A percentile compares a stretch with the other conserved stretches of the same genome.
phyloP scores from a whole-genome alignment of 1,140 invertebrate species.

The Bactericera cockerelli region DNA sequence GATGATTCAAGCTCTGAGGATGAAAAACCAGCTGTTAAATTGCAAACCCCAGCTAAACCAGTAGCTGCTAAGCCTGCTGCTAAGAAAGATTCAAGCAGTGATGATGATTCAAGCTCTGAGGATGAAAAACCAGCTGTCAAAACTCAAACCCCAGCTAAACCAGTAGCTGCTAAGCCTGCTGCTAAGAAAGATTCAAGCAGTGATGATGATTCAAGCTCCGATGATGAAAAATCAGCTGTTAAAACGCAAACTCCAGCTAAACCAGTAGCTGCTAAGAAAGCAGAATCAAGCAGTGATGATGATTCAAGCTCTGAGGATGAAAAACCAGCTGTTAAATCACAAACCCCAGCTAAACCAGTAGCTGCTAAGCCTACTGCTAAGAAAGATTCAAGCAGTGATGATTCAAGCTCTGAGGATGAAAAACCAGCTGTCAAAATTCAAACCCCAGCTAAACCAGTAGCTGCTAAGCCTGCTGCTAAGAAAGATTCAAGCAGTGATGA shows the following conservation, averaged over 20 bases:
- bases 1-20: slow-evolving; percentile 2
- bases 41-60: background rate
- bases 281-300: background rate
- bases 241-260: background rate
- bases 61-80: background rate
- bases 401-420: background rate
- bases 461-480: background rate
- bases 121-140: slow-evolving; percentile 4
- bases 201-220: slow-evolving; percentile 1
- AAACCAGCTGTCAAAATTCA: background rate
- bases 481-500: background rate
- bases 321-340: background rate
- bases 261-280: background rate
- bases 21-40: slow-evolving; percentile 1
- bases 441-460: background rate
- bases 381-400: background rate
- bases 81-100: background rate
- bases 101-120: slow-evolving; percentile 1
- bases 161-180: background rate
- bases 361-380: background rate
- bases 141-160: background rate
- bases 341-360: background rate
- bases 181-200: slow-evolving; percentile 5
- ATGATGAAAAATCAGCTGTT: slow-evolving; percentile 2
- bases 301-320: slow-evolving; percentile 4